phyloP scores from a whole-genome alignment of 2,888 invertebrate genomes.

The Lordiphosa andalusiaca region DNA sequence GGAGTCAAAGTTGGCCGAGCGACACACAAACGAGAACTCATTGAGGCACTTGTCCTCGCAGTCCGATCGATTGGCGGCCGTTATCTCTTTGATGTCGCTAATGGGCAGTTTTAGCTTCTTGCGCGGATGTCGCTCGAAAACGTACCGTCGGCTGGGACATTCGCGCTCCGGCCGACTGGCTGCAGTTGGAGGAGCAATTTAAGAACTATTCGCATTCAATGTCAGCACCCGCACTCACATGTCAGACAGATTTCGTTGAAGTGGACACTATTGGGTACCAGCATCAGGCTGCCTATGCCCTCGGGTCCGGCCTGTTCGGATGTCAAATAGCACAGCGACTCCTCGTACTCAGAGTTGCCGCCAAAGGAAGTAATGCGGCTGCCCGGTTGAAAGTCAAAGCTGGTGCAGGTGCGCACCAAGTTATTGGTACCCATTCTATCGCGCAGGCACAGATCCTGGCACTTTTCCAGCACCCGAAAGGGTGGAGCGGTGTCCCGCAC shows the following conservation, averaged over 20 bases:
- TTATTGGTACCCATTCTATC: constrained; percentile 89
- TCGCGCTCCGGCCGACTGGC: constrained; percentile 93
- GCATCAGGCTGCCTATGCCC: constrained; percentile 93
- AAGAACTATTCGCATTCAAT: constrained; percentile 2
- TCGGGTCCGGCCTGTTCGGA: constrained; percentile 93
- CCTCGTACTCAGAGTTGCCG: constrained; percentile 91
- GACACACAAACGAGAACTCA: constrained; percentile 93
- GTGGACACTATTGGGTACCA: constrained; percentile 93
- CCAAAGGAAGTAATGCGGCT: constrained; percentile 91
- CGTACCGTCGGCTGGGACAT: constrained; percentile 92
- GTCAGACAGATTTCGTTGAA: constrained; percentile 94
- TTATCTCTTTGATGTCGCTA: constrained; percentile 89
- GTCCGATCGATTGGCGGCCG: constrained; percentile 91
- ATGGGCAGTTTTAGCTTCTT: constrained; percentile 90
- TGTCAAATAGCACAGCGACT: constrained; percentile 92
- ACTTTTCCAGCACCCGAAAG: constrained; percentile 92
- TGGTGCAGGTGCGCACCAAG: constrained; percentile 91
- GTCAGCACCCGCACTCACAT: constrained; percentile 84
- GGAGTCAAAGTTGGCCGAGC: constrained; percentile 91
- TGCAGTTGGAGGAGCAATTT: constrained; percentile 62
- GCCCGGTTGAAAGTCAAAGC: constrained; percentile 95
- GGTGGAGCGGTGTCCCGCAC: constrained; percentile 92
- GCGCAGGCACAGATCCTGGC: constrained; percentile 91
- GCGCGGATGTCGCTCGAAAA: constrained; percentile 92
- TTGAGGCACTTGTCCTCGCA: constrained; percentile 94